Evolutionary conservation across 2,113 vertebrate genomes (phyloP), one percentile per base, ranked within the genome.

Genomic region (Cisticola juncidis): DNA sequence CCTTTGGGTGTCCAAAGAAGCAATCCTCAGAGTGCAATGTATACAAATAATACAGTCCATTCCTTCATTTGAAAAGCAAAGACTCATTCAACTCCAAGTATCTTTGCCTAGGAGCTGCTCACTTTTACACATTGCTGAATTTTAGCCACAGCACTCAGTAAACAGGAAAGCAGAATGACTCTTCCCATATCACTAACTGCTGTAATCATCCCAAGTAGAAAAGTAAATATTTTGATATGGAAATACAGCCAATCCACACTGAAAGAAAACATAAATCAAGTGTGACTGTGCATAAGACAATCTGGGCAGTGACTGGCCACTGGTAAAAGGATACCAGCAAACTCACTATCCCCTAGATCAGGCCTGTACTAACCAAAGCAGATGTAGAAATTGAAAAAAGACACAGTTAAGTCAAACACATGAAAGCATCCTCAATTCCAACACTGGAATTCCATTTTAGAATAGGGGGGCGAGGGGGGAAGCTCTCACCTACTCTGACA

Each of bases 401-500:
- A 28, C 25, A 76, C 3, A 72, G 26, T 38, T 47, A 76, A 72
- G 8, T 54, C 61, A 72, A 69, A 64, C 14, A 61, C 19, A 80
- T 9, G 5, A 71, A 88, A 33, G 22, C 12, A 80, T 36, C 31
- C 40, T 69, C 20, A 54, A 38, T 38, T 38, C 38, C 38, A 38
- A 38, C 38, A 71, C 6, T 19, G 9, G 22, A 82, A 92, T 62
- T 79, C 33, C 28, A 51, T 33, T 93, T 42, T 36, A 48, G 29
- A 50, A 74, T 33, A 33, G 26, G 4, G 6, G 5, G 8, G 7
- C 0, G 0, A 4, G 13, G 3, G 4, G 2, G 2, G 31, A 54
- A 47, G 23, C 9, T 71, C 31, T 62, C 53, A 45, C 11, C 17
- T 51, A 35, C 26, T 76, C 14, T 44, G 36, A 31, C 68, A 71